phyloP scores from a whole-genome alignment of 2,797 vertebrate genomes.

The Dendrocincla tyrannina region DNA sequence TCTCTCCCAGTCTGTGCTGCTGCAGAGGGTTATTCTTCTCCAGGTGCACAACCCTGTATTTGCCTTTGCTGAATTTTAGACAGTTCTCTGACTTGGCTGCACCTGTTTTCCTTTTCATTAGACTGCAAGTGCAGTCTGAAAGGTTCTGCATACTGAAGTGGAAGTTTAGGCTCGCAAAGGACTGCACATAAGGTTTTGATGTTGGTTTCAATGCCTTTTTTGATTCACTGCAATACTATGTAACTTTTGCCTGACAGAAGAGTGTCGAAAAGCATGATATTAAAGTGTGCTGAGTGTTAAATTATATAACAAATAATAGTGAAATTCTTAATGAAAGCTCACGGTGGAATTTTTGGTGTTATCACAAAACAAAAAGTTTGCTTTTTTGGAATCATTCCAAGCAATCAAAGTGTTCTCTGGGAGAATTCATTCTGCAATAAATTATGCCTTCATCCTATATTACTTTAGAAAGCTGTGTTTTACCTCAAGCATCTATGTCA shows the following conservation, averaged over 20 bases:
- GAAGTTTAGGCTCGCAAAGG: neutral
- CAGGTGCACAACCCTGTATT: neutral
- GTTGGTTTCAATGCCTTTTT: neutral
- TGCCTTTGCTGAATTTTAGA: neutral
- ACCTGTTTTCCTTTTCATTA: neutral
- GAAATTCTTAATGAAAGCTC: neutral
- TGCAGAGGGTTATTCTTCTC: neutral
- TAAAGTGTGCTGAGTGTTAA: neutral
- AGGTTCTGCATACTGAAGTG: neutral
- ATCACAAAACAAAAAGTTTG: neutral
- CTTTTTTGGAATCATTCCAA: neutral
- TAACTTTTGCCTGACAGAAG: neutral
- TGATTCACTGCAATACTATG: neutral
- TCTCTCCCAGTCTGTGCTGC: neutral
- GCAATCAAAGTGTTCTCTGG: neutral
- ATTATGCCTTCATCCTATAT: neutral
- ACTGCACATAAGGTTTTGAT: neutral
- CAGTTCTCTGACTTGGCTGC: neutral
- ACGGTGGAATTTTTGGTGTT: neutral
- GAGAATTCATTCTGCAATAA: neutral
- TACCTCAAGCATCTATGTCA: neutral
- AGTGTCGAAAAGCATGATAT: neutral
- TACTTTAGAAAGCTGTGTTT: neutral
- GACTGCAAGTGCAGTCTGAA: neutral
- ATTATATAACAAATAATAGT: neutral